Conservation (phyloP, 2,797 vertebrate genomes). For the Channa striata region DNA sequence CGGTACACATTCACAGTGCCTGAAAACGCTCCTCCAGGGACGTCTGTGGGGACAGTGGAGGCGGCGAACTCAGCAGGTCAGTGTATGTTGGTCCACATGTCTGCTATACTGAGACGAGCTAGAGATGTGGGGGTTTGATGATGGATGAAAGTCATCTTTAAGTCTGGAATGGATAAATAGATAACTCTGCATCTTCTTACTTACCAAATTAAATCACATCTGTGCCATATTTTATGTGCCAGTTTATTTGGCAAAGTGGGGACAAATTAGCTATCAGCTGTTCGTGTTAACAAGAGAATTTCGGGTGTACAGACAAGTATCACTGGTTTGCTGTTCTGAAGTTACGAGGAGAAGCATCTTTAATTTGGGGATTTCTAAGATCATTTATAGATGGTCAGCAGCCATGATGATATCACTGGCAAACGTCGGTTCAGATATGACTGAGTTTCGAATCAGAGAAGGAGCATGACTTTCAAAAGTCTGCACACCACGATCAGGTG, state of each 20-base stretch:
- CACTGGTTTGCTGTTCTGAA: neutral
- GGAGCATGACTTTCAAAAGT: too few relatives aligned
- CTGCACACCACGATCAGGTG: too few relatives aligned
- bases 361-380: neutral
- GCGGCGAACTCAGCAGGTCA: conserved; percentile 86
- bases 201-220: neutral
- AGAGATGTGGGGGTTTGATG: too few relatives aligned
- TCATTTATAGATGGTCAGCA: neutral
- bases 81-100: conserved; percentile 48
- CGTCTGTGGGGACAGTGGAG: conserved; percentile 86
- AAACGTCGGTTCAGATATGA: too few relatives aligned
- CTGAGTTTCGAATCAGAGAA: too few relatives aligned
- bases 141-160: too few relatives aligned
- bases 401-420: too few relatives aligned
- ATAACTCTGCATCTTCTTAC: neutral
- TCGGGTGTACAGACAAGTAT: too few relatives aligned
- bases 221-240: neutral
- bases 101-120: neutral
- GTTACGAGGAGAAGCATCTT: neutral
- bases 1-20: conserved; percentile 87
- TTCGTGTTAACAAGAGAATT: too few relatives aligned
- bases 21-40: conserved; percentile 86
- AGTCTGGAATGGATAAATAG: too few relatives aligned
- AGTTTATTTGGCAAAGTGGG: too few relatives aligned
- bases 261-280: too few relatives aligned